Conservation (phyloP, 2,797 vertebrate species). For the Coregonus ussuriensis region DNA sequence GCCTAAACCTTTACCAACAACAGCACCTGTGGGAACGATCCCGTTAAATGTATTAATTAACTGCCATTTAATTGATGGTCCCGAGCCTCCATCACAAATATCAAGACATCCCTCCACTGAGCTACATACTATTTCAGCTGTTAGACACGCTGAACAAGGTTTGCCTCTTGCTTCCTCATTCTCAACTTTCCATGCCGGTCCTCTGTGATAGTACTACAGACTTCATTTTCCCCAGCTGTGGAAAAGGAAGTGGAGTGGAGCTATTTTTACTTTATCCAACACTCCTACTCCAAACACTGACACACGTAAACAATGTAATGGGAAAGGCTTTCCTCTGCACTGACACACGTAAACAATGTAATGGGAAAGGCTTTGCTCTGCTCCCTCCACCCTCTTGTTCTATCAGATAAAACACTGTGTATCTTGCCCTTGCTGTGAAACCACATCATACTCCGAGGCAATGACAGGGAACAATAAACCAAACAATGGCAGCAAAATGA, state of each 20-base stretch:
- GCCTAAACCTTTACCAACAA: neutral
- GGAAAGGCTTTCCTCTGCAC: constrained; percentile 40
- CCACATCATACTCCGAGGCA: constrained; percentile 30
- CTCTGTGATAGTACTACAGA: constrained; percentile 31
- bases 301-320: constrained; percentile 58
- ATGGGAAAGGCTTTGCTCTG: constrained; percentile 47
- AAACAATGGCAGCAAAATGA: neutral
- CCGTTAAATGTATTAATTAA: neutral
- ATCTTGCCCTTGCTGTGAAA: constrained; percentile 24
- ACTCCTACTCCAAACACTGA: neutral
- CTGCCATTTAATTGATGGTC: neutral
- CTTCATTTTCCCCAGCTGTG: constrained; percentile 42
- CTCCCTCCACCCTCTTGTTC: constrained; percentile 47
- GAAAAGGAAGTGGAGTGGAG: constrained; percentile 37
- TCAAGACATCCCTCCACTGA: neutral
- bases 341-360: constrained; percentile 52
- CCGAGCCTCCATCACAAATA: neutral
- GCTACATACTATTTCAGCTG: neutral
- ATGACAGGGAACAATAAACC: constrained; percentile 26
- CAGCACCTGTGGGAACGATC: neutral
- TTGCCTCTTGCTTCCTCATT: constrained; percentile 17
- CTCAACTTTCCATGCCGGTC: constrained; percentile 22
- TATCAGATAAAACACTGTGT: constrained; percentile 24
- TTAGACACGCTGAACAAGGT: neutral
- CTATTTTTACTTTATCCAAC: constrained; percentile 46